phyloP scores from a whole-genome alignment of 2,888 invertebrate genomes.

The Apantesis nais region DNA sequence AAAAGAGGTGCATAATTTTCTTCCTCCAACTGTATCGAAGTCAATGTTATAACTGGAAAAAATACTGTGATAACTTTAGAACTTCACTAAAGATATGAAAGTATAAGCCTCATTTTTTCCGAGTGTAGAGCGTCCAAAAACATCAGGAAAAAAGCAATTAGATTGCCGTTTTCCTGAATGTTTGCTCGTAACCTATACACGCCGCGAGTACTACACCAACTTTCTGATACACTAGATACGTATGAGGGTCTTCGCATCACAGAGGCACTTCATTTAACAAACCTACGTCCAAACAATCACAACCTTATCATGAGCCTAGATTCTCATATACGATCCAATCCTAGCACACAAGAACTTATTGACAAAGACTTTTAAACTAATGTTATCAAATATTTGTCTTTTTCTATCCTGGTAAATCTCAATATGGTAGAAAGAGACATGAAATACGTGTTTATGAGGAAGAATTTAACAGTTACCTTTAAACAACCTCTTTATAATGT shows the following conservation, averaged over 20 bases:
- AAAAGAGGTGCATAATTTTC: no score
- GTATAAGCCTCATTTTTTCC: background rate
- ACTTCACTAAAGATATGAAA: background rate
- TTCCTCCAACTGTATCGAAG: no score
- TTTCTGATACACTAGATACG: constrained; percentile 1
- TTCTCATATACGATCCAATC: constrained; percentile 42
- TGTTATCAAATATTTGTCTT: constrained; percentile 1
- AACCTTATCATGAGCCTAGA: constrained; percentile 78
- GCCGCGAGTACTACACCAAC: background rate
- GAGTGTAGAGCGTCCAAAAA: background rate
- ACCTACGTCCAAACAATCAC: constrained; percentile 72
- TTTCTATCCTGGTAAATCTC: background rate
- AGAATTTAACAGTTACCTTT: background rate
- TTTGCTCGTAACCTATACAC: background rate
- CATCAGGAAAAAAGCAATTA: background rate
- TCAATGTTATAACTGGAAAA: no score
- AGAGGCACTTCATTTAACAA: constrained; percentile 73
- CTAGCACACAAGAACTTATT: constrained; percentile 34
- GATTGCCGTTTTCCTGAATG: background rate
- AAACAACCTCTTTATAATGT: constrained; percentile 20
- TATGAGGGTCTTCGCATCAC: constrained; percentile 38
- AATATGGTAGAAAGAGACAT: background rate
- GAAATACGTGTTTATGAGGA: background rate
- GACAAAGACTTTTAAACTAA: background rate
- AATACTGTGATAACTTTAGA: no score